Evolutionary conservation across 2,797 vertebrate species (phyloP), one percentile per base, ranked within the genome.

Genomic region (Poeciliopsis turneri): DNA sequence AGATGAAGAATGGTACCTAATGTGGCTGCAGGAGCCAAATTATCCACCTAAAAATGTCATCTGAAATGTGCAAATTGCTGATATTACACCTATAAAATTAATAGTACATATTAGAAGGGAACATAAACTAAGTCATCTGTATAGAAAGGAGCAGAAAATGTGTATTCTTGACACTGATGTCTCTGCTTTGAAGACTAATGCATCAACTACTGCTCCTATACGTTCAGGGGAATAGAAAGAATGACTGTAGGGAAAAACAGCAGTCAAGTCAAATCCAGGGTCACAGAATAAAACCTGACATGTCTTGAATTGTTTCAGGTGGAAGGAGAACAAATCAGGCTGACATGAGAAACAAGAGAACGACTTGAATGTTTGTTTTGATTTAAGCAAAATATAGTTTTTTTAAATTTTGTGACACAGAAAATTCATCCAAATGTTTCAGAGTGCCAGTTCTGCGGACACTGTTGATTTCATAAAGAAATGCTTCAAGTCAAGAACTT

Each of bases 1-100:
- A 83, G 69, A 47, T 70, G 45, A 46, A 66, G 1, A 8, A 69
- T 78, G 78, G 79, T 3, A 55, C 78, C 20, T 39, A 28, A 76
- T 72, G 57, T 64, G 74, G 83, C 61, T 25, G 39, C 72, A 71
- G 73, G 47, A 66, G 70, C 70, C 57, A n/a, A 70, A 74, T 39
- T 55, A 45, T n/a, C 25, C 41, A 16, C 68, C 57, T 69, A 13
- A 68, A 69, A n/a, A 45, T 69, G 36, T 68, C 33, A 33, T 11
- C 33, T 11, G 30, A 39, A 36, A 66, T 39, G 33, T 43, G 41
- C 5, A 43, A 69, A 41, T 11, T 41, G 66, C 20, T 69, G 36
- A 68, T 23, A 69, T 66, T 39, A 28, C 53, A 30, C 5, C 20
- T 41, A n/a, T 10, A 36, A 59, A 59, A 53, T 53, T 23, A 30